phyloP scores from a whole-genome alignment of 2,113 vertebrate species.

The Petroica traversi region DNA sequence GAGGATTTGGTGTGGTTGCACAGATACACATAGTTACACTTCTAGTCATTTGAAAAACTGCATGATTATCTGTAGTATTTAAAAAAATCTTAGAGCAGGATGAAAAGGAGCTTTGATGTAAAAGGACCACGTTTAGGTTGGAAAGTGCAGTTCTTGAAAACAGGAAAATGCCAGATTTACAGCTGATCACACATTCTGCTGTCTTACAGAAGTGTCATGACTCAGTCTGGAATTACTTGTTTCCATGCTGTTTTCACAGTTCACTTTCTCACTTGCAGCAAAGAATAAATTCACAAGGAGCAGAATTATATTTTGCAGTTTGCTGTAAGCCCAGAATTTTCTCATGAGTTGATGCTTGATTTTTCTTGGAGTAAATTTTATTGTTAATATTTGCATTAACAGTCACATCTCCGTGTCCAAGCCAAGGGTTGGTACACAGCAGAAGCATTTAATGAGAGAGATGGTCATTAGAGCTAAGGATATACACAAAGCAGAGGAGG shows the following conservation, averaged over 20 bases:
- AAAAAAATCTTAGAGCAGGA: not conserved
- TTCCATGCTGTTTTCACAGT: not conserved
- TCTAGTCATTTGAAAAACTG: not conserved
- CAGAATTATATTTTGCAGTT: not conserved
- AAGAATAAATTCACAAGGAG: not conserved
- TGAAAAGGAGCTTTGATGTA: not conserved
- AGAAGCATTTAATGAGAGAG: not conserved
- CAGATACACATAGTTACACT: not conserved
- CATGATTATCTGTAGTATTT: not conserved
- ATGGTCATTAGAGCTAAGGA: not conserved
- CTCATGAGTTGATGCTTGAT: not conserved
- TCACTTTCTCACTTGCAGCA: conserved; percentile 6
- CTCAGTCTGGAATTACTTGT: not conserved
- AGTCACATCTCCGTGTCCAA: not conserved
- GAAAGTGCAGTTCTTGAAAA: not conserved
- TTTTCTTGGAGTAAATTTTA: not conserved
- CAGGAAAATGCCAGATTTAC: not conserved
- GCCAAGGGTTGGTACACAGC: not conserved
- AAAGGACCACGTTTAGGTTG: not conserved
- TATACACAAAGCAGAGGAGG: not conserved
- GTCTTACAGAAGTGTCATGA: not conserved
- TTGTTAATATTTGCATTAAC: not conserved
- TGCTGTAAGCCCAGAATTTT: not conserved
- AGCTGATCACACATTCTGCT: not conserved
- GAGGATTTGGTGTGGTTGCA: not conserved